Evolutionary conservation across 1,140 invertebrate species (phyloP), one percentile per base, ranked within the genome.

Genomic region (Pentalonia nigronervosa): DNA sequence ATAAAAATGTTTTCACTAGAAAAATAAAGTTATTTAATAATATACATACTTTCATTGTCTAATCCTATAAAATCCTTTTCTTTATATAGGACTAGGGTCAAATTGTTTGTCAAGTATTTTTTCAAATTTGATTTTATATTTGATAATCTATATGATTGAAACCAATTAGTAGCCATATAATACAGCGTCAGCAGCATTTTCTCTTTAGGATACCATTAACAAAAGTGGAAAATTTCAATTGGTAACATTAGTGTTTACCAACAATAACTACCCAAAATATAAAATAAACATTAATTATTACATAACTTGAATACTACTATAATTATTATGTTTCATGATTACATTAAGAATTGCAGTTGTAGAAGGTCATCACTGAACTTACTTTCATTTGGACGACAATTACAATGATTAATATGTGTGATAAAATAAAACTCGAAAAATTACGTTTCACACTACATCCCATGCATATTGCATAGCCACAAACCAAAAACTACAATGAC

Each of bases 101-200:
- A 94, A 93, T 94, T 94, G 25, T 94, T 94, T n/a, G 94, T 83
- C 1, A 94, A 83, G 41, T 94, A 86, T 50, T 94, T 86, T 53
- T 91, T 94, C n/a, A 95, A 94, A 84, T 94, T 95, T 21, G 90
- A 90, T 94, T 95, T 96, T 84, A 97, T 95, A n/a, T 95, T 95
- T 91, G 95, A 96, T 34, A 97, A 95, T 93, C 96, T 95, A 96
- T 96, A 97, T 94, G 97, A 96, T 94, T 97, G 97, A 93, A 97
- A 94, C 95, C 96, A 96, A 25, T 97, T 97, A 53, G 97, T 96
- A 94, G 97, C 96, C 95, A 97, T 96, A 94, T 97, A 97, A 95
- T 96, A 96, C 53, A 97, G 94, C 47, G 97, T 97, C 91, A 97
- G 95, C 93, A 97, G 94, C 96, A 96, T 96, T 83, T 4, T 92